Conservation (phyloP, 2,113 vertebrate species). For the Dermatemys mawii region DNA sequence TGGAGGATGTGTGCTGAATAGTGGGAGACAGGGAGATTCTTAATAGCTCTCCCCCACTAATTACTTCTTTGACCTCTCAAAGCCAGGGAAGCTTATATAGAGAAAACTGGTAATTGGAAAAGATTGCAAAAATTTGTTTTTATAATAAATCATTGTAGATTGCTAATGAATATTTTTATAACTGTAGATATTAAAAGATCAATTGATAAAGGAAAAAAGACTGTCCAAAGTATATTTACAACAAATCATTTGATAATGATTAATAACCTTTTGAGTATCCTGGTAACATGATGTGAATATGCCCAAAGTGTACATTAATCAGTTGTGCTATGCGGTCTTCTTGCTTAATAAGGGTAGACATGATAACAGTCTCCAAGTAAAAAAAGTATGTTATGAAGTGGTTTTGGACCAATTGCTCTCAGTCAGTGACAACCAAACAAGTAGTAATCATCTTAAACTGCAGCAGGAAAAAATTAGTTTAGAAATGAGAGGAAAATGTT, state of each 20-base stretch:
- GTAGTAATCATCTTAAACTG: background rate
- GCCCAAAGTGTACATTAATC: background rate
- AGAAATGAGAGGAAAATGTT: background rate
- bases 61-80: background rate
- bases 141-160: background rate
- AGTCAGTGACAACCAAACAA: background rate
- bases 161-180: background rate
- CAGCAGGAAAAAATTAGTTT: background rate
- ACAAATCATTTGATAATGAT: background rate
- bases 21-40: background rate
- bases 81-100: background rate
- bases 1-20: background rate
- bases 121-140: background rate
- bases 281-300: background rate
- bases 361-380: background rate
- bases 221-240: background rate
- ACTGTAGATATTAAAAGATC: background rate
- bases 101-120: background rate
- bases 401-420: background rate
- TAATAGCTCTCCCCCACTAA: background rate
- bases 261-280: background rate
- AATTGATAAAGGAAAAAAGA: background rate
- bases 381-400: conserved; percentile 15
- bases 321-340: background rate
- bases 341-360: conserved; percentile 4